Conservation (phyloP, 2,888 invertebrate species). For the Mesorhabditis spiculigera region DNA sequence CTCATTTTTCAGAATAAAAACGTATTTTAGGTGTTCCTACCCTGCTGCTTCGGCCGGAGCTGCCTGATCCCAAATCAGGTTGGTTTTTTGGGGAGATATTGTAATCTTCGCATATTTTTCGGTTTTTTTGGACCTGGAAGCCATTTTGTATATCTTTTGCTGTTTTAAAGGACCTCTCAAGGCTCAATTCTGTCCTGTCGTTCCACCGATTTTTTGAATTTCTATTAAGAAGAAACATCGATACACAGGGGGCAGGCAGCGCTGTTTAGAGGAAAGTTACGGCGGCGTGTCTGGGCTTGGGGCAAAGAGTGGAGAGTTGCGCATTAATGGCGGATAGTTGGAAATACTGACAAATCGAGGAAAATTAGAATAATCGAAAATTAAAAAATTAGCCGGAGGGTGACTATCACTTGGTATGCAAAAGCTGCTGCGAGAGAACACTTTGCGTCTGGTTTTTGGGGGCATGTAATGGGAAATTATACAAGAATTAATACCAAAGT, state of each 20-base stretch:
- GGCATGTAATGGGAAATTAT: not conserved
- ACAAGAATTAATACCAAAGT: slow-evolving; percentile 2
- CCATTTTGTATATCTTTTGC: slow-evolving; percentile 8
- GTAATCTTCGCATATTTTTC: not conserved
- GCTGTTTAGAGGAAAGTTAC: not conserved
- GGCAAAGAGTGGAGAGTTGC: no score
- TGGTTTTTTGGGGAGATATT: slow-evolving; percentile 12
- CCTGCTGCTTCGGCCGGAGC: slow-evolving; percentile 96
- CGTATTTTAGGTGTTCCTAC: slow-evolving; percentile 73
- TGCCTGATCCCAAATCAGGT: slow-evolving; percentile 97
- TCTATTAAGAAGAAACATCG: not conserved
- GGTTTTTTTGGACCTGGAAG: slow-evolving; percentile 6
- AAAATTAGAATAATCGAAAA: no score
- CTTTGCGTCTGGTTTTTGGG: slow-evolving; percentile 12
- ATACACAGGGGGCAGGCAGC: not conserved
- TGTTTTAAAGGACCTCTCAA: not conserved
- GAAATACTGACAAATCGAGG: no score
- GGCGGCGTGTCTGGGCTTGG: no score
- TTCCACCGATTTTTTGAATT: not conserved
- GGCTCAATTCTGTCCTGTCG: no score
- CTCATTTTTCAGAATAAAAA: not conserved
- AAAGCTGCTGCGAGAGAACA: slow-evolving; percentile 15
- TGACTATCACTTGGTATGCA: no score
- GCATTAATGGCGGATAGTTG: no score
- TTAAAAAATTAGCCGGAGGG: no score